Evolutionary conservation across 1,140 invertebrate species (phyloP), one percentile per base, ranked within the genome.

Genomic region (Cydia splendana): DNA sequence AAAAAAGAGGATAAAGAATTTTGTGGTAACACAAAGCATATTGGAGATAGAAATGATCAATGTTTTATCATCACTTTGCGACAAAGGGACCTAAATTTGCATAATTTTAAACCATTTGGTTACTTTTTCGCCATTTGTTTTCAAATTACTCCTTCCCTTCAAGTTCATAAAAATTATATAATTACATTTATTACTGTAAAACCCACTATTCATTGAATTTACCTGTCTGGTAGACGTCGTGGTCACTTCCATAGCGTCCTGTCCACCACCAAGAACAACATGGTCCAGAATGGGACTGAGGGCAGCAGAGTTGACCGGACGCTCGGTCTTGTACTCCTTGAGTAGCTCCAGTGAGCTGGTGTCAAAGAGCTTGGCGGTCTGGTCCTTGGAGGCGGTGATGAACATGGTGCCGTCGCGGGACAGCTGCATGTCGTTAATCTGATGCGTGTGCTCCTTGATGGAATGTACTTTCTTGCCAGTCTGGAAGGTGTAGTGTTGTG

Each of bases 231-330:
- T 96, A 0, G 98, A 98, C 0, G 99, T 99, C 6, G 98, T 99
- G 48, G 99, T 99, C 74, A 99, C 99, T 88, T 99, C 98, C 97
- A 99, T 99, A 77, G 98, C 99, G 93, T 99, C 98, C 94, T 99
- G 98, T 88, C 99, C 99, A 93, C 98, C 98, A 77, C 98, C 98
- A 73, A 99, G 93, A 15, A 98, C 97, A 2, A 99, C 98, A 94
- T 99, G 98, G 92, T 99, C 98, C 77, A 96, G 93, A 80, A 98
- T 97, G 0, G 99, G 98, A 78, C 98, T 99, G 78, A 99, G 96
- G 7, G 98, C 96, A 10, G 98, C 99, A 24, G 98, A 99, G 89
- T 99, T 99, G 0, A 99, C 97, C 7, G 98, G 98, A 81, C 98
- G 94, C 86, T 99, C 98, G 15, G 98, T 99, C 93, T 98, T 98